Evolutionary conservation across 2,113 vertebrate genomes (phyloP).

Genomic region (Cephalopterus ornatus): DNA sequence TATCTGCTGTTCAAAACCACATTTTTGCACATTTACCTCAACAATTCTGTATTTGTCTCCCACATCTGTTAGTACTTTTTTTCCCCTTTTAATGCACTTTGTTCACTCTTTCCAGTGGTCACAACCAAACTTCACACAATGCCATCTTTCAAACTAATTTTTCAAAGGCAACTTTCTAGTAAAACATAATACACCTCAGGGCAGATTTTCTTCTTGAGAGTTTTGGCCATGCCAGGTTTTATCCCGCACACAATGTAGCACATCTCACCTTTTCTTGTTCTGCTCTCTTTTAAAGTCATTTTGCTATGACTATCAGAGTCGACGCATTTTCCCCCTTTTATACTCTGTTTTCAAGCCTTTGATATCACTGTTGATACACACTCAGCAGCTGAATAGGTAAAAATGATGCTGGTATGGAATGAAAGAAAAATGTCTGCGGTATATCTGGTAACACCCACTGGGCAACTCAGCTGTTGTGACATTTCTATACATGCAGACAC

Average conservation of each 20-base stretch:
- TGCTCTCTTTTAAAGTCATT: neutral
- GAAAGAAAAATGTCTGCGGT: neutral
- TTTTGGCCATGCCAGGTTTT: neutral
- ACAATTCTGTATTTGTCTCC: neutral
- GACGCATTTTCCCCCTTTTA: neutral
- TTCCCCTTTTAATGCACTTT: neutral
- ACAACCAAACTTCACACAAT: neutral
- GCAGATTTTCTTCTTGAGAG: neutral
- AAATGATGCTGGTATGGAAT: accelerated
- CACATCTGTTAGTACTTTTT: neutral
- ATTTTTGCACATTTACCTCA: neutral
- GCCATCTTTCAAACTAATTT: neutral
- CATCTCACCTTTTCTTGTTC: neutral
- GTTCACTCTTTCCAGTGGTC: neutral
- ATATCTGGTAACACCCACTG: neutral
- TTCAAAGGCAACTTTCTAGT: neutral
- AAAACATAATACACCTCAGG: neutral
- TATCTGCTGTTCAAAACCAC: neutral
- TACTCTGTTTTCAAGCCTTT: neutral
- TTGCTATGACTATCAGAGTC: neutral
- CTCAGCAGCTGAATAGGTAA: neutral
- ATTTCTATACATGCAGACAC: neutral
- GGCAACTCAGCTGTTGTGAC: neutral
- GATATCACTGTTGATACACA: neutral
- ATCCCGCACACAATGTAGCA: neutral